phyloP scores from a whole-genome alignment of 1,140 invertebrate genomes.

The Ridgeia piscesae region DNA sequence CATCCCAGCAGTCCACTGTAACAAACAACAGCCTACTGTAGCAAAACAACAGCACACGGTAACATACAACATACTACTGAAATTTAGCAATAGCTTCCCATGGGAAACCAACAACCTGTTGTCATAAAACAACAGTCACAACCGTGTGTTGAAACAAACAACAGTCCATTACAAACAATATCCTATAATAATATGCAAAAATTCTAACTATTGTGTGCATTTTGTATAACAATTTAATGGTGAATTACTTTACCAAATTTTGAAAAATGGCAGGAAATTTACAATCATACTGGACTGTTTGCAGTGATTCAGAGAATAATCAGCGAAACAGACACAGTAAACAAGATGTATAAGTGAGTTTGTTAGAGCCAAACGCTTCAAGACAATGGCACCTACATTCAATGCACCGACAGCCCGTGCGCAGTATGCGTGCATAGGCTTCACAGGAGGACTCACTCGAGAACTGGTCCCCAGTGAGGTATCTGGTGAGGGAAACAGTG shows the following conservation, averaged over 20 bases:
- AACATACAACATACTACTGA: not conserved
- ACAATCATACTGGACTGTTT: not conserved
- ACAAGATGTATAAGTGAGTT: not conserved
- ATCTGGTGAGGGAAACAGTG: slow-evolving; percentile 62
- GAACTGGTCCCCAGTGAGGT: slow-evolving; percentile 96
- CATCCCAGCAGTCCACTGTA: slow-evolving; percentile 93
- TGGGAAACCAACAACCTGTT: not conserved
- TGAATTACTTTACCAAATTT: too few relatives aligned
- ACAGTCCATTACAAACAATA: not conserved
- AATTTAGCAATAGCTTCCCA: not conserved
- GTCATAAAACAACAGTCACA: not conserved
- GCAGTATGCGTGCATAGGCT: slow-evolving; percentile 89
- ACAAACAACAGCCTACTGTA: not conserved
- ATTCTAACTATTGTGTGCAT: too few relatives aligned
- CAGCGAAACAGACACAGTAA: not conserved
- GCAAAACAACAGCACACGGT: not conserved
- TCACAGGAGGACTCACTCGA: slow-evolving; percentile 94
- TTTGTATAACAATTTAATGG: too few relatives aligned
- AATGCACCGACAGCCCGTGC: slow-evolving; percentile 91
- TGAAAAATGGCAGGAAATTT: too few relatives aligned
- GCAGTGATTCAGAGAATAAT: not conserved
- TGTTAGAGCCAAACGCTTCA: not conserved
- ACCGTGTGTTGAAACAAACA: not conserved
- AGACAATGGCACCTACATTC: slow-evolving; percentile 65
- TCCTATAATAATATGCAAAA: too few relatives aligned